Evolutionary conservation across 2,888 invertebrate species (phyloP).

Genomic region (Raillietiella orientalis): DNA sequence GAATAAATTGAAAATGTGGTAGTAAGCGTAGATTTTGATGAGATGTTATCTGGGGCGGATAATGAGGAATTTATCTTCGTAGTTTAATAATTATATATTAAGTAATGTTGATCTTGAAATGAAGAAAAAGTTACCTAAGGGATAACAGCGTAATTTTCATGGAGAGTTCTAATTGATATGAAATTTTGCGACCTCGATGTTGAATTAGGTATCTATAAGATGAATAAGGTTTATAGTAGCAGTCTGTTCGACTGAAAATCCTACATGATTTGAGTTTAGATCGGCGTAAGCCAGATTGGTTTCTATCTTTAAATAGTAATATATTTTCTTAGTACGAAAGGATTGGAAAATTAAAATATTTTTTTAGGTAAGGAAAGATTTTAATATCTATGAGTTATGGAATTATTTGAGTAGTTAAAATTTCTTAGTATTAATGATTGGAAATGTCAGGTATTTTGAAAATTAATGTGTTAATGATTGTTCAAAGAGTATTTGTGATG

Average conservation of each 20-base stretch:
- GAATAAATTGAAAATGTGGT: constrained; percentile 9
- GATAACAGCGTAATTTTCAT: constrained; percentile 54
- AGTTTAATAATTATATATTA: constrained; percentile 2
- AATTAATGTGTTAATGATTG: too few relatives aligned
- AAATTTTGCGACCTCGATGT: constrained; percentile 60
- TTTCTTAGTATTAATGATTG: constrained; percentile 13
- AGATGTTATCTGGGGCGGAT: constrained; percentile 9
- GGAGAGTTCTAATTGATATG: constrained; percentile 34
- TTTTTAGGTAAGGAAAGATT: constrained; percentile 16
- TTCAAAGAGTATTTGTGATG: constrained; percentile 18
- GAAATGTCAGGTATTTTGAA: constrained; percentile 13
- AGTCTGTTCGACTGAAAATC: constrained; percentile 17
- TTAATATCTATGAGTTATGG: constrained; percentile 11
- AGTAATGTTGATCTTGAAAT: constrained; percentile 8
- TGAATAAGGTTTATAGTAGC: constrained; percentile 24
- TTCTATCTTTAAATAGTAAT: constrained; percentile 19
- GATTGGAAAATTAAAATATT: constrained; percentile 24
- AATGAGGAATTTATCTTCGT: constrained; percentile 5
- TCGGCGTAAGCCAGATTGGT: constrained; percentile 13
- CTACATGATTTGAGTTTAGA: constrained; percentile 14
- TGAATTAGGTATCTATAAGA: constrained; percentile 38
- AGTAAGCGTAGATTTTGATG: constrained; percentile 7
- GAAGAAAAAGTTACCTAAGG: constrained; percentile 41
- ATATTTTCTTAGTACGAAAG: constrained; percentile 40
- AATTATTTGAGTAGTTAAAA: constrained; percentile 15